Evolutionary conservation across 2,113 vertebrate species (phyloP), one percentile per base, ranked within the genome.

Genomic region (Myiagra hebetior): DNA sequence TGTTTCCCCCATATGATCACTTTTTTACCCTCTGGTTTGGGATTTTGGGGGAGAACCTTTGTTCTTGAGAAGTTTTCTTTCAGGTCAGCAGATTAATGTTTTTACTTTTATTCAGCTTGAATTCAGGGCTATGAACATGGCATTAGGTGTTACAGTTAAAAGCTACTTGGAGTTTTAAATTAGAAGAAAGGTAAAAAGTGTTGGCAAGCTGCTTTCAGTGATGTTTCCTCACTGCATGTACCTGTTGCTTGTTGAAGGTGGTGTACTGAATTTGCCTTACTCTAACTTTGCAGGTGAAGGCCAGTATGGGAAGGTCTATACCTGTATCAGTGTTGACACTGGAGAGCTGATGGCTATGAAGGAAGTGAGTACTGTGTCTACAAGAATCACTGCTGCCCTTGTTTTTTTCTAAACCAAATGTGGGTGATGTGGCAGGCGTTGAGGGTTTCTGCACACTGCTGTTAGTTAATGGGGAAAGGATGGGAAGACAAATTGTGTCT

Each of bases 321-420:
- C 99, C 42, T 99, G 99, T 94, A 99, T 99, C 95, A 99, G 99
- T 67, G 99, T 99, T 9, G 99, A 99, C 98, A 99, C 99, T 30
- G 99, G 99, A 70, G 99, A 99, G 89, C 98, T 99, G 72, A 99
- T 99, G 99, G 99, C 99, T 30, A 99, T 99, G 99, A 99, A 99
- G 95, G 99, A 99, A 98, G 99, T 99, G 96, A 97, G 98, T 98
- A 44, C 11, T 69, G 41, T 65, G 9, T 23, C 18, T 44, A 21
- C 7, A 55, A 57, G 70, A 65, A 56, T 52, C 27, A n/a, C 27
- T 89, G 31, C 30, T 91, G 41, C 53, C 26, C 16, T 68, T 64
- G 14, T 10, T 26, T 47, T 60, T 65, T 52, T 6, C 39, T 72
- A 50, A 83, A 50, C 7, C 7, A 35, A 30, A 52, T 11, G 8